Percentiles rank a stretch among this genome's conserved stretches.
Conservation (phyloP, 2,888 invertebrate genomes). For the Lumbricus terrestris region DNA sequence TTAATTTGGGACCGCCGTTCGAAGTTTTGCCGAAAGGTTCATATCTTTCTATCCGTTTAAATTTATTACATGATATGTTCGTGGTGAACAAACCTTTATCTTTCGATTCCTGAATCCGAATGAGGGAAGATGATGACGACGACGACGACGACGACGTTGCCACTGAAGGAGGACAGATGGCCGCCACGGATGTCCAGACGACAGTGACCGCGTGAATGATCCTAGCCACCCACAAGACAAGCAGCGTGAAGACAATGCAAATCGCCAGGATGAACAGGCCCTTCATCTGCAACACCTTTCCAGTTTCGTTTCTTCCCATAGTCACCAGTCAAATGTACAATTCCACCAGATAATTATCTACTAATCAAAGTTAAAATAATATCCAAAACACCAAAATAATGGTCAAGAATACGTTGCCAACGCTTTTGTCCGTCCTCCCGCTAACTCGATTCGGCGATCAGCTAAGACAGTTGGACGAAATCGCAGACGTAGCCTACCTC, state of each 20-base stretch:
- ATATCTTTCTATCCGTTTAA: no score
- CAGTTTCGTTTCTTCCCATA: neutral
- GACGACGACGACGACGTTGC: neutral
- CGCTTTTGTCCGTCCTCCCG: neutral
- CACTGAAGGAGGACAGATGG: neutral
- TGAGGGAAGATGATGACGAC: neutral
- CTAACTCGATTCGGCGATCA: no score
- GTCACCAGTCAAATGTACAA: neutral
- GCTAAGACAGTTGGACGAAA: neutral
- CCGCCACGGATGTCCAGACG: neutral
- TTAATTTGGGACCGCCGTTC: no score
- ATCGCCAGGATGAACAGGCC: neutral
- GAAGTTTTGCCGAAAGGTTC: no score
- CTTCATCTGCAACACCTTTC: neutral
- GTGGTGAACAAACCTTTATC: neutral
- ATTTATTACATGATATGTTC: no score
- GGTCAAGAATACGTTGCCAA: neutral
- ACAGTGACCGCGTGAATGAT: neutral
- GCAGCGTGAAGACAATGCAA: neutral
- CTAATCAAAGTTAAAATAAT: no score
- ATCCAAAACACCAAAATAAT: no score
- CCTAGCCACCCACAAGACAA: neutral
- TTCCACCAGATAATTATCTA: neutral
- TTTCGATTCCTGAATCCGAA: neutral
- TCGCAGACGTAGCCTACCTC: neutral